Percentiles rank a stretch among this genome's conserved stretches.
Evolutionary conservation across 2,797 vertebrate species (phyloP).

Genomic region (Hippopotamyrus pictus): DNA sequence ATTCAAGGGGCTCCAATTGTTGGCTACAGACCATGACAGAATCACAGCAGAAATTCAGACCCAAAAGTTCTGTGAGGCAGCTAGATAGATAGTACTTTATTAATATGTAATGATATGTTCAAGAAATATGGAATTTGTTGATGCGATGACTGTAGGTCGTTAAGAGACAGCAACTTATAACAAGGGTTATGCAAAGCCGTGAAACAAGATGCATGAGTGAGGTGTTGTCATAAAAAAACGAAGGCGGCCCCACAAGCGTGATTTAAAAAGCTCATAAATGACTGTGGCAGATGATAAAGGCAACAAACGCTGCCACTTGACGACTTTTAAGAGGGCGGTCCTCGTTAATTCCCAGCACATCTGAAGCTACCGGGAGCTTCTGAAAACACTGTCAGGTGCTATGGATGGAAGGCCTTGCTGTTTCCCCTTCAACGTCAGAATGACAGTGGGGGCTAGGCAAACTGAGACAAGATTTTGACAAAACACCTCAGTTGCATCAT

Average conservation of each 20-base stretch:
- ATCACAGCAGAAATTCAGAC: not conserved
- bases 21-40: not conserved
- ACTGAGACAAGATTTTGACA: not conserved
- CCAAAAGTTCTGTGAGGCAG: not conserved
- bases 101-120: not conserved
- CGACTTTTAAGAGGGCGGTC: conserved; percentile 3
- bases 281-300: conserved; percentile 5
- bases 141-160: not conserved
- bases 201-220: not conserved
- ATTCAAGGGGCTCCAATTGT: not conserved
- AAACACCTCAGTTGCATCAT: not conserved
- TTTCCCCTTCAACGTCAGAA: not conserved
- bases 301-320: not conserved
- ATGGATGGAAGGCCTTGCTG: not conserved
- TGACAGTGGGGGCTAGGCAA: not conserved
- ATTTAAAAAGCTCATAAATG: conserved; percentile 21
- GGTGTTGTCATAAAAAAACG: not conserved
- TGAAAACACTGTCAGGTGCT: not conserved
- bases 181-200: not conserved
- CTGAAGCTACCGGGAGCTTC: not conserved
- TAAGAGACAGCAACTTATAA: not conserved
- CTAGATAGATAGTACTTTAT: too few relatives aligned
- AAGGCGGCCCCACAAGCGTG: not conserved
- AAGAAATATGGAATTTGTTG: not conserved
- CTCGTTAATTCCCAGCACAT: conserved; percentile 10